A percentile compares a stretch with the other conserved stretches of the same genome.
phyloP scores from a whole-genome alignment of 2,797 vertebrate species.

The Distichodus sexfasciatus region DNA sequence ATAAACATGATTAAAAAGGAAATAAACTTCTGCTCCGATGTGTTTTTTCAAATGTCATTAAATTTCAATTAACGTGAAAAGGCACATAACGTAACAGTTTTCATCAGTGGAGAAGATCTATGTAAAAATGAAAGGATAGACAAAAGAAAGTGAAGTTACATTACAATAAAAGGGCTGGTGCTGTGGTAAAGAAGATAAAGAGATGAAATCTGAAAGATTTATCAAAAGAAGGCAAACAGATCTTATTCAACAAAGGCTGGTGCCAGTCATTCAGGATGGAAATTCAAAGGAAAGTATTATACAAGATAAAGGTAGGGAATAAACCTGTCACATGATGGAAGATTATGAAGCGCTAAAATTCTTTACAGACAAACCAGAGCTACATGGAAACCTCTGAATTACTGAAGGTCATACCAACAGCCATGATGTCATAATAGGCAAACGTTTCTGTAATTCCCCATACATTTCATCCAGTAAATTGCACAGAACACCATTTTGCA shows the following conservation, averaged over 20 bases:
- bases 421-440: too few relatives aligned
- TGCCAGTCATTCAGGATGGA: slow-evolving; percentile 59
- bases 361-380: too few relatives aligned
- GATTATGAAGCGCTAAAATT: too few relatives aligned
- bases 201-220: slow-evolving; percentile 69
- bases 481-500: too few relatives aligned
- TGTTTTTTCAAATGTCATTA: slow-evolving; percentile 63
- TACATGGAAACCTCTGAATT: too few relatives aligned
- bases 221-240: slow-evolving; percentile 53
- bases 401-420: too few relatives aligned
- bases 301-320: background rate
- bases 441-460: too few relatives aligned
- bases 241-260: slow-evolving; percentile 67
- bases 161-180: slow-evolving; percentile 42
- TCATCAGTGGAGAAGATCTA: background rate
- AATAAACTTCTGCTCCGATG: too few relatives aligned
- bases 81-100: too few relatives aligned
- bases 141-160: background rate
- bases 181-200: slow-evolving; percentile 63
- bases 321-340: background rate
- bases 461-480: too few relatives aligned
- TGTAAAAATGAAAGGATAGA: background rate
- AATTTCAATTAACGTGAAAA: slow-evolving; percentile 55
- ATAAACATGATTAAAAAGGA: too few relatives aligned
- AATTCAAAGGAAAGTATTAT: background rate